Conservation (phyloP, 2,113 vertebrate genomes). For the Siphamia tubifer region DNA sequence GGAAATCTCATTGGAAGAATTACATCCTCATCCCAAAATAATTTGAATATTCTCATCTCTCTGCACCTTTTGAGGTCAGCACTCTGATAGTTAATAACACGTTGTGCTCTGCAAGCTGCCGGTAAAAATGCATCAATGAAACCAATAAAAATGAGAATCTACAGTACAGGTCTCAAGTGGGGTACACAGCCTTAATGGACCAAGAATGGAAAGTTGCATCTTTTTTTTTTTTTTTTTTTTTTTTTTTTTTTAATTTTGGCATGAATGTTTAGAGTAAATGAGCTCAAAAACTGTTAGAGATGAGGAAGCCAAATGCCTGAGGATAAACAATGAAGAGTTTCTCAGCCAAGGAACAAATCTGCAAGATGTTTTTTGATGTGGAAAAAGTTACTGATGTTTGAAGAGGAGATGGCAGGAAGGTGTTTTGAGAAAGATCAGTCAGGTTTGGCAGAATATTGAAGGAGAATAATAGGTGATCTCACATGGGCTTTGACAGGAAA, state of each 20-base stretch:
- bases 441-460: constrained; percentile 21
- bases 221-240: constrained; percentile 26
- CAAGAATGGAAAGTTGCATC: not conserved
- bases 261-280: constrained; percentile 31
- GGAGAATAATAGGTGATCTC: constrained; percentile 25
- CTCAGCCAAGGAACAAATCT: constrained; percentile 13
- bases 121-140: constrained; percentile 3
- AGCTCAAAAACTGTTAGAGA: constrained; percentile 12
- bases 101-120: constrained; percentile 4
- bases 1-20: constrained; percentile 18
- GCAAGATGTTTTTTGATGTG: constrained; percentile 2
- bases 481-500: constrained; percentile 40
- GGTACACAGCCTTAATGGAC: not conserved
- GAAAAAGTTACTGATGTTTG: constrained; percentile 22
- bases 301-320: not conserved
- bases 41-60: constrained; percentile 30
- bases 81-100: constrained; percentile 23
- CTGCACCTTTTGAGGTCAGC: constrained; percentile 18
- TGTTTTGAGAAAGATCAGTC: constrained; percentile 17
- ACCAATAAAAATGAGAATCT: constrained; percentile 13
- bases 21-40: not conserved
- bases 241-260: constrained; percentile 26
- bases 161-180: not conserved
- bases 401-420: not conserved
- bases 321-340: not conserved